phyloP scores from a whole-genome alignment of 2,797 vertebrate genomes.

The Moxostoma hubbsi region DNA sequence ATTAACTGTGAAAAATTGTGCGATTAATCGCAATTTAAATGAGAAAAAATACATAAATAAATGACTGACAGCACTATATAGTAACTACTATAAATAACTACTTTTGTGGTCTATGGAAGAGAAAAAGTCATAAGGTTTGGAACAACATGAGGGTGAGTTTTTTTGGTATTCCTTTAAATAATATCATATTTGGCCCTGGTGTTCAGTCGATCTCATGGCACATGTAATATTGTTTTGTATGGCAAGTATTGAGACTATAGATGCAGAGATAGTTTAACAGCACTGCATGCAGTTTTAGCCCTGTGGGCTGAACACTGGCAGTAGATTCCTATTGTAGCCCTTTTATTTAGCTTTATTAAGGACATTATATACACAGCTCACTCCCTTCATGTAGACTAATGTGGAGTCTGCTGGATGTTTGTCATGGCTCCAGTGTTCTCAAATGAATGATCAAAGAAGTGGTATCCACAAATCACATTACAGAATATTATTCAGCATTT shows the following conservation, averaged over 20 bases:
- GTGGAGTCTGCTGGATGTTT: constrained; percentile 62
- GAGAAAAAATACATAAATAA: too few species aligned
- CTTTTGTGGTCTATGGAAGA: too few species aligned
- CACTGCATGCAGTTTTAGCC: constrained; percentile 56
- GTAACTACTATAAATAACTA: too few species aligned
- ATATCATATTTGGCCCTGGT: constrained; percentile 9
- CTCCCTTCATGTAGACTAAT: constrained; percentile 68
- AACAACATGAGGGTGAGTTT: too few species aligned
- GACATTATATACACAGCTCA: constrained; percentile 58
- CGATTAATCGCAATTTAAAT: too few species aligned
- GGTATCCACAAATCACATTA: constrained; percentile 48
- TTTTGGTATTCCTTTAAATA: constrained; percentile 4
- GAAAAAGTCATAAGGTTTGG: too few species aligned
- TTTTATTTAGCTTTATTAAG: constrained; percentile 65
- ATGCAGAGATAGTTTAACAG: neutral
- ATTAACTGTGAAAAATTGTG: too few species aligned
- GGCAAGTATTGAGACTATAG: neutral
- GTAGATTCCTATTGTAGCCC: constrained; percentile 62
- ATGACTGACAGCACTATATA: too few species aligned
- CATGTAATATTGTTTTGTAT: constrained; percentile 8
- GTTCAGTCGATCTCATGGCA: neutral
- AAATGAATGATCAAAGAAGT: constrained; percentile 43
- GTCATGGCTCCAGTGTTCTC: constrained; percentile 58
- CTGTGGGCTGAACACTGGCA: constrained; percentile 33
- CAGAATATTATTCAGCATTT: constrained; percentile 44